Percentiles rank a stretch among this genome's conserved stretches.
phyloP scores from a whole-genome alignment of 2,888 invertebrate species.

The Teinopalpus imperialis region DNA sequence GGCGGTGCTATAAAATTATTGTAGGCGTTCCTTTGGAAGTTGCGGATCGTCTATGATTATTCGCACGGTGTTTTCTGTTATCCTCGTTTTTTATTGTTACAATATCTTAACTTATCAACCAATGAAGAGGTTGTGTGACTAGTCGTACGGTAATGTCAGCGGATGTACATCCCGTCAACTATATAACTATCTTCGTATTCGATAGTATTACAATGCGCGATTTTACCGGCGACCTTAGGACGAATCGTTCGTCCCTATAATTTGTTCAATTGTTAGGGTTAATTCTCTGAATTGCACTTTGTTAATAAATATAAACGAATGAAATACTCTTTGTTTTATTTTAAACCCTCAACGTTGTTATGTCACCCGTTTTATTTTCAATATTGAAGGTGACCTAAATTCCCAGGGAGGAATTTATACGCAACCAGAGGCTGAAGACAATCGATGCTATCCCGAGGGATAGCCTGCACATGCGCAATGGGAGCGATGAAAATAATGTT shows the following conservation, averaged over 20 bases:
- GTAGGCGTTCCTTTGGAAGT: conserved; percentile 73
- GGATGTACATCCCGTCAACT: conserved; percentile 35
- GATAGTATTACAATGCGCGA: conserved; percentile 47
- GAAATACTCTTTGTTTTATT: conserved; percentile 56
- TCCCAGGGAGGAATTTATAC: conserved; percentile 40
- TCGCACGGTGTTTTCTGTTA: conserved; percentile 57
- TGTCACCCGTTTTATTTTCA: background rate
- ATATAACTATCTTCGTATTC: conserved; percentile 38
- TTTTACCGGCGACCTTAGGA: conserved; percentile 59
- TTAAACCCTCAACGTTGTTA: conserved; percentile 32
- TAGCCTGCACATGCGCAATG: conserved; percentile 71
- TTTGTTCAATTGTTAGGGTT: conserved; percentile 81
- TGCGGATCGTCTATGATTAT: conserved; percentile 68
- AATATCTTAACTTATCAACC: conserved; percentile 54
- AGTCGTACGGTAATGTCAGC: conserved; percentile 55
- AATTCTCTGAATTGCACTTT: conserved; percentile 82
- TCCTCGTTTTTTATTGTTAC: conserved; percentile 59
- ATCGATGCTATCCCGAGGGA: conserved; percentile 78
- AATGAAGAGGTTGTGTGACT: conserved; percentile 62
- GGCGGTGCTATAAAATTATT: conserved; percentile 49
- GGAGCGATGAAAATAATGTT: conserved; percentile 16
- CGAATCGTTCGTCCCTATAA: conserved; percentile 61
- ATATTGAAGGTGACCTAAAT: conserved; percentile 55
- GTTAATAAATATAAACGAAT: conserved; percentile 83
- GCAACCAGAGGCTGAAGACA: conserved; percentile 55